Percentiles rank a stretch among this genome's conserved stretches.
phyloP scores from a whole-genome alignment of 2,113 vertebrate genomes.

The Motacilla tschutschensis region DNA sequence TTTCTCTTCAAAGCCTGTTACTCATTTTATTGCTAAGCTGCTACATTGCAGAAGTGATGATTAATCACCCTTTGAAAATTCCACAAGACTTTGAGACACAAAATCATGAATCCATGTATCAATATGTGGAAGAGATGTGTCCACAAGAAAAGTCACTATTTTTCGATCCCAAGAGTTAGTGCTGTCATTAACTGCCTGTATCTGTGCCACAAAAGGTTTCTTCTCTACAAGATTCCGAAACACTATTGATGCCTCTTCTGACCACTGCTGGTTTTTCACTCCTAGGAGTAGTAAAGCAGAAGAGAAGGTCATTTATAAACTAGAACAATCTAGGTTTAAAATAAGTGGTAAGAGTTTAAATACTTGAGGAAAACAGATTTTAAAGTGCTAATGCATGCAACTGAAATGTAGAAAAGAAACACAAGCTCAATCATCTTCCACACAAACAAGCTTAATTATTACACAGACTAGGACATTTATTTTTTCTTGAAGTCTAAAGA shows the following conservation, averaged over 20 bases:
- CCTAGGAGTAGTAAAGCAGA: conserved; percentile 70
- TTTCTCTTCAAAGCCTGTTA: conserved; percentile 56
- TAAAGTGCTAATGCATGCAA: neutral
- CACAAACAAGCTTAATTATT: neutral
- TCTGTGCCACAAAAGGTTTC: conserved; percentile 85
- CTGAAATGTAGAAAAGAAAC: neutral
- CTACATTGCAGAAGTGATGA: conserved; percentile 46
- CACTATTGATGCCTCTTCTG: conserved; percentile 88
- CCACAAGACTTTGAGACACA: conserved; percentile 78
- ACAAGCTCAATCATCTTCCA: neutral
- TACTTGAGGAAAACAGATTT: neutral
- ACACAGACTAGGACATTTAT: neutral
- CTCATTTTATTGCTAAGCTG: conserved; percentile 69
- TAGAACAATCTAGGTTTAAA: neutral
- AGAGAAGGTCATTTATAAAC: neutral
- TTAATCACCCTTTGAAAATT: conserved; percentile 71
- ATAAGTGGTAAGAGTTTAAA: neutral
- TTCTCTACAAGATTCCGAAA: conserved; percentile 94
- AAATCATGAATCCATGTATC: conserved; percentile 92
- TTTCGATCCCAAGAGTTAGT: conserved; percentile 77
- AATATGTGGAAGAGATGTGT: conserved; percentile 79
- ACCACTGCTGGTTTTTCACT: conserved; percentile 81
- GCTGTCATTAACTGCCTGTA: conserved; percentile 79
- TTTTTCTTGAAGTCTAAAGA: neutral
- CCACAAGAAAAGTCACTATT: conserved; percentile 85